Evolutionary conservation across 1,140 invertebrate species (phyloP), one percentile per base, ranked within the genome.

Genomic region (Pollicipes pollicipes): DNA sequence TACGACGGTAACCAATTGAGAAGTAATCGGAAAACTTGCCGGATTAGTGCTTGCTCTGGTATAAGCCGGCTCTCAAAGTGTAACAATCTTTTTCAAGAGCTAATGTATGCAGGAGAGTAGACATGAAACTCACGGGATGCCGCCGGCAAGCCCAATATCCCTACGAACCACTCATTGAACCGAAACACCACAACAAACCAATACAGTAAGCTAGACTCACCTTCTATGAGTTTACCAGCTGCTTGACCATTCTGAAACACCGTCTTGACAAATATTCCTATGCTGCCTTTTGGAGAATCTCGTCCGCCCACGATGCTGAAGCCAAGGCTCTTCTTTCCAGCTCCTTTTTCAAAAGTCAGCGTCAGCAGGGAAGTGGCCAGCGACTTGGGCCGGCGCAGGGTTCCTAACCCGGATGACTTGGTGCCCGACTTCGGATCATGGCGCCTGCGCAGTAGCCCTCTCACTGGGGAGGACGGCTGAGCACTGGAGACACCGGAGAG

Each of bases 291-390:
- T 0, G 87, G 85, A 4, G 87, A 88, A 76, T 90, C 88, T 66
- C 82, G 83, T 3, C 88, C 88, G 1, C 88, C 88, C 24, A 89
- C 88, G 69, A 89, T 87, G 73, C 85, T 88, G 77, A 90, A 89
- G 0, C 88, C 88, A 0, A 89, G 78, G 68, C 85, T 86, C 66
- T 87, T 87, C 58, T 84, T 85, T 8, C 85, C 84, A 6, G 82
- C 80, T 0, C 87, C 87, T 76, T 88, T 88, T 71, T 85, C 81
- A 70, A 88, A 87, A 0, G 80, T 80, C 16, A 84, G 78, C 6
- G 79, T 82, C 74, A 88, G 83, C 17, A 74, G 68, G 27, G 71
- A 68, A 10, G 67, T 73, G 28, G 72, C 68, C 16, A 75, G 69
- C 37, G 69, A 71, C 68, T 73, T 73, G 68, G 74, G 74, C 1